Base-by-base conservation (phyloP, 2,888 invertebrate species). In the Drosophila borealis region DNA sequence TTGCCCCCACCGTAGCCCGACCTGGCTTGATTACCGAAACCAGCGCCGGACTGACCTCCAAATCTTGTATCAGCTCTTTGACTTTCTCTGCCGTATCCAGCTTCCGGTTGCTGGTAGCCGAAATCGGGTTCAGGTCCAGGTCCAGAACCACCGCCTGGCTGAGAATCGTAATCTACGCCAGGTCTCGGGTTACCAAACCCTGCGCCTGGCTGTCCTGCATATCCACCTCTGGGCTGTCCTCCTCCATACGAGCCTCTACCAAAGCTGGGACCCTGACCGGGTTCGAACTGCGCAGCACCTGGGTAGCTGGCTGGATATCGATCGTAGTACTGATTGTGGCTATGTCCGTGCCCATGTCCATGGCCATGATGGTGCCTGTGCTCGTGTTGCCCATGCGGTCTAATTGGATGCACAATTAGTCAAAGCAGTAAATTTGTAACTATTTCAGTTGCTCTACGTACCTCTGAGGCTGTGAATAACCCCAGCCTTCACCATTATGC, bases 381-480 rank as follows among this genome's bases (percentile, higher is more conserved):
- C 4, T 14, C 37, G 14, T 48, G 36, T 10, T 64, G 36, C 9
- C 36, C 11, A 36, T 37, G 36, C 10, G 14, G 11, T 19, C 48
- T 77, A 33, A 19, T 36, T 19, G 11, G 6, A 34, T 10, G 14
- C 3, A 6, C 1, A 42, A 29, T 50, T 6, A 25, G 11, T 25
- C 10, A 41, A 14, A 14, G 2, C 5, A 2, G 6, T 36, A 10
- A 37, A 4, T 14, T 5, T 37, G 8, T 14, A 11, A 14, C 9
- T 21, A 13, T 13, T 10, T 8, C 4, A 17, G n/a, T 14, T 21
- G 8, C 0, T 25, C 0, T n/a, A 53, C 56, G n/a, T 11, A 79
- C 79, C 61, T 55, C 8, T 50, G 25, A 0, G 49, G 17, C 36
- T 78, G 68, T 13, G 46, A 11, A 29, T 50, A n/a, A 9, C 17